These are phyloP conservation scores for Anhinga anhinga DNA, from an alignment of 2,113 vertebrate species.

Conservation along the genomic window DNA sequence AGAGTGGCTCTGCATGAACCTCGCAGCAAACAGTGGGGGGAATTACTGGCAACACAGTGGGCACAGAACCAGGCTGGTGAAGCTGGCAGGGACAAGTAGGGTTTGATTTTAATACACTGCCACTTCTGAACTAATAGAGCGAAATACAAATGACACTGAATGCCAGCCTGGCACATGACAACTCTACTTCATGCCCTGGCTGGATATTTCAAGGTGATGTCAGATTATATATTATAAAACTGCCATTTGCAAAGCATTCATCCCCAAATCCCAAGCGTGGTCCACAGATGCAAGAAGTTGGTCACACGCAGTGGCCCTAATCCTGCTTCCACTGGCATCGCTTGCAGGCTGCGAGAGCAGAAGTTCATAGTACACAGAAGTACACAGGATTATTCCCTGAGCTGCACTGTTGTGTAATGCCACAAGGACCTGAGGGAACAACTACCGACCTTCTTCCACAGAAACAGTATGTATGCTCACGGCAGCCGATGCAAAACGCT, in stretches of 20 bases:
- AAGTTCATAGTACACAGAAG: neutral
- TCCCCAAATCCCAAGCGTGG: neutral
- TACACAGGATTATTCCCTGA: neutral
- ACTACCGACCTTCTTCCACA: neutral
- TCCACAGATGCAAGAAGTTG: neutral
- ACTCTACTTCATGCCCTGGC: slow-evolving; percentile 59
- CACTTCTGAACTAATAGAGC: slow-evolving; percentile 57
- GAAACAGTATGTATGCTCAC: rapidly evolving
- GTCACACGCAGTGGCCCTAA: neutral
- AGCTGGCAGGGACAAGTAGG: slow-evolving; percentile 55
- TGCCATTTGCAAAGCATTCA: slow-evolving; percentile 8
- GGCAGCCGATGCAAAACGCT: neutral
- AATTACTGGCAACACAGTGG: slow-evolving; percentile 35
- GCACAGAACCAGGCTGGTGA: slow-evolving; percentile 37
- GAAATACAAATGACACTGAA: neutral
- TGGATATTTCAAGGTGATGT: slow-evolving; percentile 68
- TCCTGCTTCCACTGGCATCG: neutral
- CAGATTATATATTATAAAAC: slow-evolving; percentile 48
- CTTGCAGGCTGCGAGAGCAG: neutral
- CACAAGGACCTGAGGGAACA: neutral
- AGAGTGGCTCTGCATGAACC: slow-evolving; percentile 33
- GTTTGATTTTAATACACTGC: slow-evolving; percentile 63
- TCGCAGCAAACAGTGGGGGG: slow-evolving; percentile 41
- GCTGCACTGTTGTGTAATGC: neutral
- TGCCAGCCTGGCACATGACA: slow-evolving; percentile 58